These are phyloP conservation scores for Yponomeuta plumbellus DNA, from an alignment of 2,888 invertebrate genomes.

Conservation along the genomic window DNA sequence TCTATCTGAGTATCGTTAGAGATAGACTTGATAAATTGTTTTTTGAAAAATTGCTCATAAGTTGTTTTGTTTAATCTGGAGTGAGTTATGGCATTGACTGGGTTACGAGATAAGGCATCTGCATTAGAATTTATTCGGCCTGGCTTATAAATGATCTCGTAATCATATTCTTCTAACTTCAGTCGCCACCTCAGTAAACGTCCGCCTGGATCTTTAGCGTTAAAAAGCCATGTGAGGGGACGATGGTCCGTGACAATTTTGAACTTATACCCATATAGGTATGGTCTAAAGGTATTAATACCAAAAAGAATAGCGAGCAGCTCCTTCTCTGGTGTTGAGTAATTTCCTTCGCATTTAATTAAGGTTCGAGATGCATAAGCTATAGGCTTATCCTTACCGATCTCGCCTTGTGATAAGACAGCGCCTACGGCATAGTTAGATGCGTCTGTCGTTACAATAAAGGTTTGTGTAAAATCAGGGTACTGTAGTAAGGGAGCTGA, in stretches of 20 bases:
- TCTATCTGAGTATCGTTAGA: no score
- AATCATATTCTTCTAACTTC: conserved; percentile 19
- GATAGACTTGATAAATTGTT: no score
- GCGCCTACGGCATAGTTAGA: conserved; percentile 22
- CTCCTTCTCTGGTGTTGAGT: conserved; percentile 24
- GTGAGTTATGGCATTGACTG: no score
- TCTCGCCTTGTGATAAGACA: conserved; percentile 22
- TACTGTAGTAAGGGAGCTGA: conserved; percentile 21
- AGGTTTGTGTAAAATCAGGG: conserved; percentile 24
- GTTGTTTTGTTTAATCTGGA: no score
- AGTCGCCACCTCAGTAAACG: neutral
- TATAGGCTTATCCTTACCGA: conserved; percentile 22
- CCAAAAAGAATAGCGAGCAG: conserved; percentile 10
- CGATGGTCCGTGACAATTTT: conserved; percentile 6
- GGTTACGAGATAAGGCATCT: conserved; percentile 16
- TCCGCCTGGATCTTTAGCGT: conserved; percentile 9
- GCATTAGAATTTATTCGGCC: conserved; percentile 22
- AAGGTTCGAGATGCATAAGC: conserved; percentile 27
- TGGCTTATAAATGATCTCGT: conserved; percentile 24
- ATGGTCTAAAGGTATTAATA: conserved; percentile 10
- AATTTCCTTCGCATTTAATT: conserved; percentile 25
- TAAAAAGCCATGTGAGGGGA: conserved; percentile 2
- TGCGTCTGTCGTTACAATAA: conserved; percentile 26
- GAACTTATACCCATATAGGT: neutral
- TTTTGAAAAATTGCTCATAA: no score